A percentile compares a stretch with the other conserved stretches of the same genome.
These are phyloP conservation scores for Zelostemma sp. DNA, from an alignment of 1,140 invertebrate genomes.

Conservation along the genomic window DNA sequence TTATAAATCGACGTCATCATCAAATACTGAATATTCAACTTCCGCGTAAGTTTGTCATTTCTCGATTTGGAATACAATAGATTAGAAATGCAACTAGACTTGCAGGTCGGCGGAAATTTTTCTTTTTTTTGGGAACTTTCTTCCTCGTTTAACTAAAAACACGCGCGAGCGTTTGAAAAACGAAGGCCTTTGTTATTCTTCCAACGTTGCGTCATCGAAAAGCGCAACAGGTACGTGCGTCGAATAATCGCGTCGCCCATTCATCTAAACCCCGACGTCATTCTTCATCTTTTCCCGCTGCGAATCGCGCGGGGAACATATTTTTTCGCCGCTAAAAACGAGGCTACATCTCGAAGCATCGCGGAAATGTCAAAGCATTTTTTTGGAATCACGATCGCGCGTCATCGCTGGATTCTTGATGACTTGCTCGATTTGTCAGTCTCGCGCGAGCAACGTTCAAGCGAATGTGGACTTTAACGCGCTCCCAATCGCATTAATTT, in stretches of 20 bases:
- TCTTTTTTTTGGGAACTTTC: background rate
- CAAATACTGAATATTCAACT: background rate
- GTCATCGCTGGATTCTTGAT: conserved; percentile 38
- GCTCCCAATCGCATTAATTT: no score
- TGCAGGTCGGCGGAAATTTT: background rate
- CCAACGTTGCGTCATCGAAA: no score
- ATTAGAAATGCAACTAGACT: background rate
- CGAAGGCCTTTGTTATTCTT: background rate
- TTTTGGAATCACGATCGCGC: conserved; percentile 43
- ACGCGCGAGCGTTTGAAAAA: no score
- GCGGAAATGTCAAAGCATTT: conserved; percentile 28
- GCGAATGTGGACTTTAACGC: background rate
- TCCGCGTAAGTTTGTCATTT: background rate
- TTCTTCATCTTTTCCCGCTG: no score
- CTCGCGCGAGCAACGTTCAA: background rate
- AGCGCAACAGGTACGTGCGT: no score
- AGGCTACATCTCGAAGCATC: background rate
- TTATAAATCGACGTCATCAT: background rate
- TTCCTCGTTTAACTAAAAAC: no score
- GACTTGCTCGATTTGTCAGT: conserved; percentile 21
- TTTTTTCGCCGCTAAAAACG: background rate
- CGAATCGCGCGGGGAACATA: background rate
- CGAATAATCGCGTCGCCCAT: no score
- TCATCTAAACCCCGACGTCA: no score
- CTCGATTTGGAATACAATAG: background rate